A percentile compares a stretch with the other conserved stretches of the same genome.
Conservation (phyloP, 2,113 vertebrate genomes). For the Indicator indicator region DNA sequence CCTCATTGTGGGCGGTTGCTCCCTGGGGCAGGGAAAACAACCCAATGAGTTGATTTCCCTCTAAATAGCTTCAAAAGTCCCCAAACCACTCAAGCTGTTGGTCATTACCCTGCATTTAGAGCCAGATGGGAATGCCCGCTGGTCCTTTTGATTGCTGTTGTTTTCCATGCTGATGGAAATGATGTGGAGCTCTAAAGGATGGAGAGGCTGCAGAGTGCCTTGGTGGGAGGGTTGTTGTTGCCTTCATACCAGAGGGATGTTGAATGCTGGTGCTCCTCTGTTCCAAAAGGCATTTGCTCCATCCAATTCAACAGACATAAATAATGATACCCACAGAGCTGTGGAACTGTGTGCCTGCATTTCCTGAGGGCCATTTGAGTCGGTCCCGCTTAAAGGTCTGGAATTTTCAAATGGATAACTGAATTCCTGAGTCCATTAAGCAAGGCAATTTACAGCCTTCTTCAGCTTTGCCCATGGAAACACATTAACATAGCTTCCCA, state of each 20-base stretch:
- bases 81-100: neutral
- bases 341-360: neutral
- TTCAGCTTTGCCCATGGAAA: conserved; percentile 66
- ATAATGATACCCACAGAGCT: neutral
- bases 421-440: conserved; percentile 71
- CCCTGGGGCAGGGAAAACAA: neutral
- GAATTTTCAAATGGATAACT: conserved; percentile 68
- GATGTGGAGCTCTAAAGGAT: neutral
- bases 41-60: neutral
- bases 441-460: conserved; percentile 65
- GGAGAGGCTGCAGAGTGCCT: neutral
- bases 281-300: conserved; percentile 9
- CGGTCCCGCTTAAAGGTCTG: conserved; percentile 13
- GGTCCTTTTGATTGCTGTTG: rapidly evolving
- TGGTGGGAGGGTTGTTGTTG: neutral
- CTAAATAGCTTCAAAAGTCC: neutral
- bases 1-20: neutral
- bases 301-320: conserved; percentile 9
- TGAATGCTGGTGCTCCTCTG: neutral
- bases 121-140: rapidly evolving
- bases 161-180: neutral
- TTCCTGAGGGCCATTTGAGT: conserved; percentile 38
- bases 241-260: neutral
- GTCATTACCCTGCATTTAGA: neutral
- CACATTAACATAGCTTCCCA: conserved; percentile 40